Conservation (phyloP, 2,797 vertebrate species). For the Xiphophorus birchmanni region DNA sequence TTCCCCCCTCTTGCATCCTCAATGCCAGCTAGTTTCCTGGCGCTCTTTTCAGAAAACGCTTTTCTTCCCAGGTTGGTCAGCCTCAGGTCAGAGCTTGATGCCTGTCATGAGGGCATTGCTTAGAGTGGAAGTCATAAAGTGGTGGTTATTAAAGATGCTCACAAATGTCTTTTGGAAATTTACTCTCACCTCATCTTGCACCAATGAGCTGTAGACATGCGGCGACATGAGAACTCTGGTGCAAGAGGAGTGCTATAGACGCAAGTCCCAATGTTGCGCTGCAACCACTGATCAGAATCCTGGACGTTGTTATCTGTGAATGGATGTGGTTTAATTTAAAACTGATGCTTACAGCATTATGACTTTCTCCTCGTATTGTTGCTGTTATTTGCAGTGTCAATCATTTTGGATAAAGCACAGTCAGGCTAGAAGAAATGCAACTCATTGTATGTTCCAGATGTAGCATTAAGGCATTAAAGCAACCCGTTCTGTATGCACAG, state of each 20-base stretch:
- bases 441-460: slow-evolving; percentile 67
- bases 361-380: neutral
- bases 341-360: slow-evolving; percentile 23
- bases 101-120: slow-evolving; percentile 38
- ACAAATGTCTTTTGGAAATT: slow-evolving; percentile 53
- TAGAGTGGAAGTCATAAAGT: slow-evolving; percentile 51
- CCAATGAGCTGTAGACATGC: slow-evolving; percentile 38
- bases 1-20: slow-evolving; percentile 35
- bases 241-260: slow-evolving; percentile 24
- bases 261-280: slow-evolving; percentile 33
- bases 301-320: slow-evolving; percentile 42
- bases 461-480: slow-evolving; percentile 74
- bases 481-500: slow-evolving; percentile 70
- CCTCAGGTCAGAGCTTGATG: slow-evolving; percentile 57
- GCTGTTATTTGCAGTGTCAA: slow-evolving; percentile 30
- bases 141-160: slow-evolving; percentile 51
- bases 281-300: slow-evolving; percentile 25
- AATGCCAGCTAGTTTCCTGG: slow-evolving; percentile 65
- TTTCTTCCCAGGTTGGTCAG: slow-evolving; percentile 58
- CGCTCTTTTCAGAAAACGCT: slow-evolving; percentile 36
- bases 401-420: slow-evolving; percentile 44
- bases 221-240: slow-evolving; percentile 43
- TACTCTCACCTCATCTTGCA: slow-evolving; percentile 20
- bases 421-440: slow-evolving; percentile 42
- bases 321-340: slow-evolving; percentile 44